phyloP scores from a whole-genome alignment of 2,888 invertebrate species.

The Byasa hedistus region DNA sequence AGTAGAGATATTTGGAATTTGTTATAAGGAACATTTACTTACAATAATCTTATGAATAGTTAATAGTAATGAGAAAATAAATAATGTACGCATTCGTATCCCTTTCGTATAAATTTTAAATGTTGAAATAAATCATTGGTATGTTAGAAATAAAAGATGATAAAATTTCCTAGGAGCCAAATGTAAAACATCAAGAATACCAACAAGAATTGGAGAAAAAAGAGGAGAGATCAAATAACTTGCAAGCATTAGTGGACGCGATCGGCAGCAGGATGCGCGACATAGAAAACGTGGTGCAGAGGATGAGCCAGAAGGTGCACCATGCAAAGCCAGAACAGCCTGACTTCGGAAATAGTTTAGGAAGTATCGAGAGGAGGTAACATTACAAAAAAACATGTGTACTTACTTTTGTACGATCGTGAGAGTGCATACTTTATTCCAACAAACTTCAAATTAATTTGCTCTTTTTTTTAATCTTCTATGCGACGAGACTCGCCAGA shows the following conservation, averaged over 20 bases:
- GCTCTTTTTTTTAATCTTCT: too few species aligned
- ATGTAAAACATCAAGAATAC: conserved; percentile 21
- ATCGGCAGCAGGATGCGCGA: conserved; percentile 69
- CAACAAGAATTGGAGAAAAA: conserved; percentile 43
- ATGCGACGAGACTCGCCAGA: too few species aligned
- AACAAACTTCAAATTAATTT: too few species aligned
- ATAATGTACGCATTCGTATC: too few species aligned
- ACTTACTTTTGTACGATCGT: background rate
- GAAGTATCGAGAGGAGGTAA: conserved; percentile 51
- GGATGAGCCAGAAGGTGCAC: conserved; percentile 67
- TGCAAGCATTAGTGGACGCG: conserved; percentile 67
- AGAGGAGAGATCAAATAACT: conserved; percentile 47
- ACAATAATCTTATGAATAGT: too few species aligned
- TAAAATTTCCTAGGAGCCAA: conserved; percentile 5
- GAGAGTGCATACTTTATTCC: background rate
- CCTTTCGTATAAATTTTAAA: too few species aligned
- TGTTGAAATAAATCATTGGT: too few species aligned
- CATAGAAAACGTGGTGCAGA: conserved; percentile 63
- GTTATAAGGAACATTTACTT: too few species aligned
- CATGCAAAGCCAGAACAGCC: conserved; percentile 37
- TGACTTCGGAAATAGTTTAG: conserved; percentile 28
- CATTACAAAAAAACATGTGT: background rate
- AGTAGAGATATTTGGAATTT: too few species aligned
- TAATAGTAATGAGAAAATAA: too few species aligned
- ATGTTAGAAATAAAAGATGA: background rate